Base-by-base conservation (phyloP, 2,888 invertebrate species). In the Laspeyria flexula region DNA sequence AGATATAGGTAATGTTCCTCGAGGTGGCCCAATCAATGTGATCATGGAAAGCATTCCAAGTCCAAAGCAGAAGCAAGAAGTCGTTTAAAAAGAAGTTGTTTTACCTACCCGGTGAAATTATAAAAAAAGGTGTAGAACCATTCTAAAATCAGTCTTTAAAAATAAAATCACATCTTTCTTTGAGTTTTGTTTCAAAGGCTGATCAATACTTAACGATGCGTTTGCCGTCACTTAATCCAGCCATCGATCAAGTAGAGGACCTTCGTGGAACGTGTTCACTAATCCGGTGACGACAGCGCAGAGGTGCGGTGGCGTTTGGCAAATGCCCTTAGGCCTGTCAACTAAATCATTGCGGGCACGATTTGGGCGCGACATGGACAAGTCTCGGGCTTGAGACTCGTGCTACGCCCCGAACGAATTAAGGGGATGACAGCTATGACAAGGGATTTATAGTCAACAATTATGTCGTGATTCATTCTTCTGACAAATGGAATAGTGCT, bases 401-500 rank as follows among this genome's bases (percentile, higher is more conserved):
- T 80, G 82, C 76, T 70, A 63, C 54, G 72, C 67, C 73, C 69
- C 65, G 58, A 68, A 79, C 63, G 84, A 80, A 88, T 89, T 88
- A 85, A 66, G 71, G 75, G 78, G 84, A 81, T 89, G 90, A 90
- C 90, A 88, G 75, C 75, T 73, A 76, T 78, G 90, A 88, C 90
- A 84, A 84, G 71, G 69, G 74, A 90, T 88, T 83, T 80, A 91
- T 90, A 66, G 83, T 79, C 62, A 79, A 82, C 88, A 88, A 89
- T 88, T 86, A 86, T 75, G 9, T 31, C 12, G 75, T 72, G 76
- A 75, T 73, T 66, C 65, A 64, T 59, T 66, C 60, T 35, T 16
- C 59, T 70, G 70, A 77, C 72, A 69, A 74, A 76, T 79, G 73
- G 73, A 71, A 63, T 68, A 73, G 65, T 69, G 67, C 37, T 56